Conservation (phyloP, 2,113 vertebrate genomes). For the Garra rufa region DNA sequence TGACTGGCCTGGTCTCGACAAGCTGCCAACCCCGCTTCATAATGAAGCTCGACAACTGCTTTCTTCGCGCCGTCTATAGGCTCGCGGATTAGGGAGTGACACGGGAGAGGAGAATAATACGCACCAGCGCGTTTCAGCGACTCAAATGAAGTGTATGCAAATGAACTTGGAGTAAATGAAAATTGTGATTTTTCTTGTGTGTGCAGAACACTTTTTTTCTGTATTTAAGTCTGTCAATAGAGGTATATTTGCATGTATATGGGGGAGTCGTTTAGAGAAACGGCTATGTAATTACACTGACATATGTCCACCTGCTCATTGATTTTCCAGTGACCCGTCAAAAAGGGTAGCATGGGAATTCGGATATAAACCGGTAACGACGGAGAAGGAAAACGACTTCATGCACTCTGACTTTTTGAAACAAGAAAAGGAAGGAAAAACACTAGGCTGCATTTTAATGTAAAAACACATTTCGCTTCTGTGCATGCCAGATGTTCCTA, state of each 20-base stretch:
- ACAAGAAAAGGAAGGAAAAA: not conserved
- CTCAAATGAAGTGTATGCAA: slow-evolving; percentile 83
- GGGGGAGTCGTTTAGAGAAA: slow-evolving; percentile 71
- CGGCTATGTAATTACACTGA: slow-evolving; percentile 90
- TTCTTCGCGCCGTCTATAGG: slow-evolving; percentile 82
- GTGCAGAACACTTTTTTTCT: slow-evolving; percentile 65
- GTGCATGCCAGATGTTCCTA: slow-evolving; percentile 7
- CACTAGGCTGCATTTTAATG: not conserved
- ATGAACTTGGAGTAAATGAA: slow-evolving; percentile 76
- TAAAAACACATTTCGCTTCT: not conserved
- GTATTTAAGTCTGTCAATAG: slow-evolving; percentile 75
- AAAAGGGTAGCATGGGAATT: slow-evolving; percentile 99
- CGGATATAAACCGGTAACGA: slow-evolving; percentile 80
- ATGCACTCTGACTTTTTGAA: slow-evolving; percentile 31
- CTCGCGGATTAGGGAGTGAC: slow-evolving; percentile 83
- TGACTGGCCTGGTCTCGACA: slow-evolving; percentile 85
- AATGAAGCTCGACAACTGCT: slow-evolving; percentile 87
- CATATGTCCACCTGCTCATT: slow-evolving; percentile 95
- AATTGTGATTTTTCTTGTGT: slow-evolving; percentile 71
- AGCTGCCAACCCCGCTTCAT: slow-evolving; percentile 84
- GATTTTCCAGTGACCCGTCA: slow-evolving; percentile 98
- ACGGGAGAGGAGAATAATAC: slow-evolving; percentile 79
- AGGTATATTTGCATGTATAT: slow-evolving; percentile 80
- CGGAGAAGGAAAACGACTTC: slow-evolving; percentile 75
- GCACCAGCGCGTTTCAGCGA: slow-evolving; percentile 78